These are phyloP conservation scores for Augochlora pura DNA, from an alignment of 1,140 invertebrate genomes.

Conservation along the genomic window DNA sequence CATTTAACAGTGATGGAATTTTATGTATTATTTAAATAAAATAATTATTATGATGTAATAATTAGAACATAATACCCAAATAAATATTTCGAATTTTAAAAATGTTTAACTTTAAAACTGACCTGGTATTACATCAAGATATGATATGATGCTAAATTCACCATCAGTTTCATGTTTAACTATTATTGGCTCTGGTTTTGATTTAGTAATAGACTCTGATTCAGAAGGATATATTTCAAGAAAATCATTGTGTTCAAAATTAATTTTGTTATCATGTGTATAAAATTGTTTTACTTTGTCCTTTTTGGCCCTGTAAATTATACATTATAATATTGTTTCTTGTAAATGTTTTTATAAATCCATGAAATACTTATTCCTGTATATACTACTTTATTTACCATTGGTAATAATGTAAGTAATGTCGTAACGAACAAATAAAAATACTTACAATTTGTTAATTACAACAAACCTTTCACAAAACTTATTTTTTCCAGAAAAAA, in stretches of 20 bases:
- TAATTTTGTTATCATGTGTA: background rate
- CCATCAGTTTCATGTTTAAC: conserved; percentile 9
- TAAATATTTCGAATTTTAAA: background rate
- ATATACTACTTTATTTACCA: background rate
- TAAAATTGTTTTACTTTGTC: conserved; percentile 25
- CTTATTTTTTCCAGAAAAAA: conserved; percentile 15
- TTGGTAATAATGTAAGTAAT: no score
- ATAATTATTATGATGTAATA: background rate
- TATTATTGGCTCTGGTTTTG: background rate
- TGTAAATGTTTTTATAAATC: background rate
- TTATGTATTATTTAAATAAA: background rate
- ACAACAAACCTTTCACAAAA: conserved; percentile 9
- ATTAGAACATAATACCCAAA: no score
- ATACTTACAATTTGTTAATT: background rate
- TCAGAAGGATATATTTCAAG: conserved; percentile 23
- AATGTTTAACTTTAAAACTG: background rate
- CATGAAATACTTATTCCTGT: background rate
- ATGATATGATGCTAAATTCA: conserved; percentile 15
- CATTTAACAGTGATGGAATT: background rate
- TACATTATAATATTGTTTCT: background rate
- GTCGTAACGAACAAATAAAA: background rate
- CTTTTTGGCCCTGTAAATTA: conserved; percentile 18
- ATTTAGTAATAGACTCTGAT: background rate
- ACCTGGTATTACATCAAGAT: conserved; percentile 34
- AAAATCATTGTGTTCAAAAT: background rate